These are phyloP conservation scores for Amiota communis DNA, from an alignment of 2,888 invertebrate species.

Conservation along the genomic window DNA sequence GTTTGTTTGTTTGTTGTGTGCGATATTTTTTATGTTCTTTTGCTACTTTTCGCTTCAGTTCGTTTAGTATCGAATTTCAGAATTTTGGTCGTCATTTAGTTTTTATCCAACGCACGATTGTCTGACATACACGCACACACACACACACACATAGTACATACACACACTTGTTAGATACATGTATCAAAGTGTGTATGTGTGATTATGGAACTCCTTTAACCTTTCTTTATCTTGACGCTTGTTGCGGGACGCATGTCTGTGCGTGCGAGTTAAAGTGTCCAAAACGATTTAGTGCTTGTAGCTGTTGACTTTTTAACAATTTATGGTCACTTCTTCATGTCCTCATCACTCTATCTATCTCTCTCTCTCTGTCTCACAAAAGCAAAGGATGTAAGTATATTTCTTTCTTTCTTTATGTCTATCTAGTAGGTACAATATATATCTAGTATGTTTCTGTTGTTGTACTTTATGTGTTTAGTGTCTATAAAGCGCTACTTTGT, in stretches of 20 bases:
- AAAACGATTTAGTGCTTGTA: slow-evolving; percentile 55
- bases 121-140: slow-evolving; percentile 46
- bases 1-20: neutral
- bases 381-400: neutral
- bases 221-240: too few relatives aligned
- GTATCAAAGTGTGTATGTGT: neutral
- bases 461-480: neutral
- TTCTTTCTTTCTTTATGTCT: neutral
- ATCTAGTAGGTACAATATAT: neutral
- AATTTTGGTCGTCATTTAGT: slow-evolving; percentile 14
- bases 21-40: slow-evolving; percentile 33
- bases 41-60: slow-evolving; percentile 28
- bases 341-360: too few relatives aligned
- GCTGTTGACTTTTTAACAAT: slow-evolving; percentile 27
- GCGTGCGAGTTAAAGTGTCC: slow-evolving; percentile 51
- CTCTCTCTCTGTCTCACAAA: neutral
- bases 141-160: slow-evolving; percentile 2
- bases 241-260: slow-evolving; percentile 11
- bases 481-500: slow-evolving; percentile 19
- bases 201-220: neutral
- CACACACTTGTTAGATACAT: neutral
- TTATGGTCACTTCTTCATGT: slow-evolving; percentile 13
- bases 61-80: slow-evolving; percentile 49
- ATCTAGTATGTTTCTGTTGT: neutral
- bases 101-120: slow-evolving; percentile 50